Evolutionary conservation across 2,113 vertebrate genomes (phyloP), one percentile per base, ranked within the genome.

Genomic region (Oncorhynchus masou): DNA sequence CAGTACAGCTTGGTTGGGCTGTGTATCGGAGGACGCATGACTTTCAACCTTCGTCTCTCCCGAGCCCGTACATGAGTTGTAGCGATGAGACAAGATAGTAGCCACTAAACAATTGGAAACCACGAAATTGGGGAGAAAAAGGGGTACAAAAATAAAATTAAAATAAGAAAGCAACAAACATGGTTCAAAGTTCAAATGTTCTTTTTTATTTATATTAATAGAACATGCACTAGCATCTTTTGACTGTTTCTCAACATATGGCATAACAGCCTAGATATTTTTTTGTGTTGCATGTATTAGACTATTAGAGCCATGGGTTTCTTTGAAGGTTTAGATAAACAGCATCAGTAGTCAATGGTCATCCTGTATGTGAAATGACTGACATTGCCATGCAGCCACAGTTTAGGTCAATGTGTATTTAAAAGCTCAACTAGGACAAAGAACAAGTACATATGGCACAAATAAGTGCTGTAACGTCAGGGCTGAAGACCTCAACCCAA

Each of bases 161-260:
- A 11, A 84, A 82, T 73, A 78, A 88, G 78, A 74, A 73, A 74
- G 78, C 82, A 88, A 83, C 80, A 83, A 83, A 77, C 75, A 79
- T 62, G 75, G 70, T 77, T 82, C 24, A 74, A 86, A 81, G 79
- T 79, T 67, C 64, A 22, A 83, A 81, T 74, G 24, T 76, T 68
- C 78, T 89, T 88, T 86, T 87, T 85, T 89, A 82, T 73, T 76
- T 80, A 70, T 76, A 68, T 68, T 69, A 68, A 77, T 69, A 69
- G 80, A 87, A 85, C 84, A 88, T 34, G 31, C 24, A 74, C 51
- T 24, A 3, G 25, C 70, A 15, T 71, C 67, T 9, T 27, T 68
- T 81, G 73, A 66, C 67, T 34, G 67, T 29, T 34, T 69, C 57
- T 68, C 45, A 57, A 65, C 51, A 54, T 19, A 54, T 54, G 16